Evolutionary conservation across 2,888 invertebrate species (phyloP).

Genomic region (Patella depressa): DNA sequence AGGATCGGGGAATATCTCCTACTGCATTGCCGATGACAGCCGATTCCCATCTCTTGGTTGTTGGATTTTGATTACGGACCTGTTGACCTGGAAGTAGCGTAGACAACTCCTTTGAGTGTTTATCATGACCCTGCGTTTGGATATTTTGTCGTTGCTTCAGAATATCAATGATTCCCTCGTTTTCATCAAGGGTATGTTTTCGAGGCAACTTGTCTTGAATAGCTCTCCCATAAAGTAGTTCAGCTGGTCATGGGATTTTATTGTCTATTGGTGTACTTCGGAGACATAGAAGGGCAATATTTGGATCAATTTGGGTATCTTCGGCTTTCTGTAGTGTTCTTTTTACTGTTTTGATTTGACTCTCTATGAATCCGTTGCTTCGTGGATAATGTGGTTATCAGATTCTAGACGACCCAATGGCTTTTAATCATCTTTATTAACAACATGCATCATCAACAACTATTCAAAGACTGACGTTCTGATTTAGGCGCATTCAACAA

Average conservation of each 20-base stretch:
- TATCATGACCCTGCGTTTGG: background rate
- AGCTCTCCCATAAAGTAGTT: background rate
- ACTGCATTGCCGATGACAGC: background rate
- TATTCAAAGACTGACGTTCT: too few species aligned
- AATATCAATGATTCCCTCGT: background rate
- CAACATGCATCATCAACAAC: too few species aligned
- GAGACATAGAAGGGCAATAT: constrained; percentile 17
- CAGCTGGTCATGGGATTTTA: constrained; percentile 17
- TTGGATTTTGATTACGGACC: background rate
- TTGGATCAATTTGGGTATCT: background rate
- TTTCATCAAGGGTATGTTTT: background rate
- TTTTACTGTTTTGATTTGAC: constrained; percentile 15
- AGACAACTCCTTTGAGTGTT: background rate
- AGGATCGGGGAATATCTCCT: background rate
- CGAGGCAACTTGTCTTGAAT: constrained; percentile 15
- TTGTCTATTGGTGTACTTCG: constrained; percentile 4
- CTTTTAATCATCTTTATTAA: too few species aligned
- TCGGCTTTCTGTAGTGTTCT: constrained; percentile 11
- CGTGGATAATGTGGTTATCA: background rate
- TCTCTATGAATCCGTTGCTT: constrained; percentile 18
- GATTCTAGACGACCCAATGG: too few species aligned
- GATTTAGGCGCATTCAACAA: too few species aligned
- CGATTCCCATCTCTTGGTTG: background rate
- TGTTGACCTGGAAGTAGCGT: background rate
- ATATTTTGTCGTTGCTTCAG: background rate